phyloP scores from a whole-genome alignment of 2,113 vertebrate genomes.

The Triplophysa tibetana region DNA sequence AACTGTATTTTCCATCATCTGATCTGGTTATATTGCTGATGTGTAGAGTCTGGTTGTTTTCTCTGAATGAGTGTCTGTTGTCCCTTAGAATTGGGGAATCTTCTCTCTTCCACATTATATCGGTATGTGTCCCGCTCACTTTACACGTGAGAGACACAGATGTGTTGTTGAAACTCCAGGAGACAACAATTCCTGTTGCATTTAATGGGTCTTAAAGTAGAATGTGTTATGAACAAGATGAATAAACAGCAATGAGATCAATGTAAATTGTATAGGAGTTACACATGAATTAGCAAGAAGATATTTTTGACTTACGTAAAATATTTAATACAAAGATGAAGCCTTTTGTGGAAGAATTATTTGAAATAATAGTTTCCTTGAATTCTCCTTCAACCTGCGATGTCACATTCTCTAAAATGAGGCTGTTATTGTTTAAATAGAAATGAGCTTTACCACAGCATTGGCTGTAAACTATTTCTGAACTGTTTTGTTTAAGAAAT shows the following conservation, averaged over 20 bases:
- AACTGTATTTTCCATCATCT: conserved; percentile 51
- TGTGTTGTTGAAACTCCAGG: not conserved
- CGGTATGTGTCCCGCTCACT: not conserved
- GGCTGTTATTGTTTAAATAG: conserved; percentile 43
- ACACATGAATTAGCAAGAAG: not conserved
- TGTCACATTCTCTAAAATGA: conserved; percentile 47
- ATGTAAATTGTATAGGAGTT: not conserved
- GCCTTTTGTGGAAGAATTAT: fast-evolving
- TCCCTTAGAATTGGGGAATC: conserved; percentile 14
- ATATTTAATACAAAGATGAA: conserved; percentile 44
- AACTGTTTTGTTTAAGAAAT: not conserved
- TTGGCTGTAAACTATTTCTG: not conserved
- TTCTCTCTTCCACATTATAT: conserved; percentile 51
- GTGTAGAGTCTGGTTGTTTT: conserved; percentile 41
- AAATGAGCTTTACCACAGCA: conserved; percentile 5
- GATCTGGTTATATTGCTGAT: conserved; percentile 41
- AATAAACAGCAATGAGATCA: not conserved
- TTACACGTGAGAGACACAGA: conserved; percentile 51
- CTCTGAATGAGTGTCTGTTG: conserved; percentile 37
- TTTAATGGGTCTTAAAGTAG: conserved; percentile 33
- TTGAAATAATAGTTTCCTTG: not conserved
- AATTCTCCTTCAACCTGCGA: conserved; percentile 52
- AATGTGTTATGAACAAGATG: not conserved
- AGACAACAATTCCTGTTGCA: conserved; percentile 7
- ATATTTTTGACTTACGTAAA: conserved; percentile 48